Evolutionary conservation across 1,140 invertebrate species (phyloP).

Genomic region (Spodoptera litura): DNA sequence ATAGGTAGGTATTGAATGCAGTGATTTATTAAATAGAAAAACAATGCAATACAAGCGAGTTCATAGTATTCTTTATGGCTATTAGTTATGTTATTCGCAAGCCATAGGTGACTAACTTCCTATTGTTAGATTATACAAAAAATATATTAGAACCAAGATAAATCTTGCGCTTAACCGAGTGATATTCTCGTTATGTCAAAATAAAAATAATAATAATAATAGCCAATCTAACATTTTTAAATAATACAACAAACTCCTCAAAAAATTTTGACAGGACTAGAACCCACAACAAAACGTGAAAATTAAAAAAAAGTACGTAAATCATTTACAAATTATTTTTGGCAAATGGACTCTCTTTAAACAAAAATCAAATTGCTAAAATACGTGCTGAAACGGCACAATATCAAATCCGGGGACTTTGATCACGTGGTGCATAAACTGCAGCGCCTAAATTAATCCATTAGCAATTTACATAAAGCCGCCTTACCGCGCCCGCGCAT

Average conservation of each 20-base stretch:
- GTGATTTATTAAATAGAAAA: conserved; percentile 75
- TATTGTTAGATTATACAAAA: conserved; percentile 83
- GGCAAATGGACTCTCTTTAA: conserved; percentile 70
- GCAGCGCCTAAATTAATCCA: conserved; percentile 40
- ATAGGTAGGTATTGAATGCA: conserved; percentile 48
- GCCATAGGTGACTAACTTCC: conserved; percentile 79
- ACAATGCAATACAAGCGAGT: conserved; percentile 83
- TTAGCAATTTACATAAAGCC: conserved; percentile 24
- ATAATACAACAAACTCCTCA: conserved; percentile 65
- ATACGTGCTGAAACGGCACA: conserved; percentile 32
- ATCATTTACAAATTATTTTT: conserved; percentile 72
- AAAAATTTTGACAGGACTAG: conserved; percentile 83
- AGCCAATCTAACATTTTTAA: conserved; percentile 72
- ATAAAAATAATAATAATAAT: conserved; percentile 53
- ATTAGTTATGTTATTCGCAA: conserved; percentile 85
- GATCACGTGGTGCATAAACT: conserved; percentile 37
- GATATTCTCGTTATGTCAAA: conserved; percentile 66
- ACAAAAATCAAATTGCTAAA: conserved; percentile 42
- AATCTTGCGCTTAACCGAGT: conserved; percentile 67
- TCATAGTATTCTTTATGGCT: conserved; percentile 80
- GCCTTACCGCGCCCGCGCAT: conserved; percentile 48
- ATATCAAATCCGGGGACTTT: conserved; percentile 15
- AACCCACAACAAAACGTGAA: conserved; percentile 78
- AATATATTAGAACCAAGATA: conserved; percentile 73
- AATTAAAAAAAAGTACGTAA: conserved; percentile 43